Conservation (phyloP, 2,888 invertebrate species). For the Zygogramma bicolorata region DNA sequence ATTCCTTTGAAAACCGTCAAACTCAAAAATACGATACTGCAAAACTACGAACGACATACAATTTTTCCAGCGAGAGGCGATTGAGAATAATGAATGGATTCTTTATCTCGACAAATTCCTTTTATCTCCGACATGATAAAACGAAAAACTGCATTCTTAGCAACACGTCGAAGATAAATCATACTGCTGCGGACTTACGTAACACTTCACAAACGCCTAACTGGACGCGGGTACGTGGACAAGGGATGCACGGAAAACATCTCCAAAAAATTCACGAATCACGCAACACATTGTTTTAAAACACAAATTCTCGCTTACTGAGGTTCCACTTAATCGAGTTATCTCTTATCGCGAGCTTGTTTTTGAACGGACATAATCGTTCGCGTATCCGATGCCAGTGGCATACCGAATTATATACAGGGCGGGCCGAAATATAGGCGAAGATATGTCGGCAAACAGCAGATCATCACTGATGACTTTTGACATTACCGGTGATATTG, state of each 20-base stretch:
- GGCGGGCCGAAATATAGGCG: neutral
- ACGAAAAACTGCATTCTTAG: neutral
- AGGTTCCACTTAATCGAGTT: conserved; percentile 24
- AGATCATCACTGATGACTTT: too few species aligned
- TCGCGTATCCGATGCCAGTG: conserved; percentile 11
- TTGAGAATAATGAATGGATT: neutral
- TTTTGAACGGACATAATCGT: conserved; percentile 14
- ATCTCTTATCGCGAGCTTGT: conserved; percentile 33
- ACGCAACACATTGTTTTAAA: conserved; percentile 19
- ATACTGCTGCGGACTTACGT: conserved; percentile 20
- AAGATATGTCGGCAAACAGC: too few species aligned
- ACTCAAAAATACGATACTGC: neutral
- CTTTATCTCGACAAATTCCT: neutral
- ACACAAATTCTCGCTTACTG: conserved; percentile 1
- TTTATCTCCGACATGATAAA: neutral
- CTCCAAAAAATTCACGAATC: neutral
- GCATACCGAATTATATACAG: neutral
- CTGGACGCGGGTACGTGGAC: neutral
- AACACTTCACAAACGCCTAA: conserved; percentile 9
- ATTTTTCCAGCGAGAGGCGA: neutral
- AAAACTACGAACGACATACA: neutral
- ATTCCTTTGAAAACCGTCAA: neutral
- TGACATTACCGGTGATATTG: too few species aligned
- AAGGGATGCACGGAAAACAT: neutral
- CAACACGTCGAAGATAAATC: conserved; percentile 8